Evolutionary conservation across 2,113 vertebrate species (phyloP).

Genomic region (Paramisgurnus dabryanus): DNA sequence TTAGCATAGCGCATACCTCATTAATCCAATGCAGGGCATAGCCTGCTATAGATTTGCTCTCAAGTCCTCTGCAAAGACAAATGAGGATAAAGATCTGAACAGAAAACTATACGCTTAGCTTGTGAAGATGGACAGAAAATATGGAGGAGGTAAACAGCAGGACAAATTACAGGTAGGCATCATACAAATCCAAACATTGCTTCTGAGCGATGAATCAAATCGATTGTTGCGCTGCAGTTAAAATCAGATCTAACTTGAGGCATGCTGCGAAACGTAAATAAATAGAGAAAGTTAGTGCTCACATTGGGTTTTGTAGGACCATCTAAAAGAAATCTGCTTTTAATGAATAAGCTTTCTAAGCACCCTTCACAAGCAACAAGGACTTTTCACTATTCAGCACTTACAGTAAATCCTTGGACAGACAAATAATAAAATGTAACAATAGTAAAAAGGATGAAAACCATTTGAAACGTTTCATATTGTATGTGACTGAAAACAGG

Average conservation of each 20-base stretch:
- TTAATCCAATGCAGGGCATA: constrained; percentile 22
- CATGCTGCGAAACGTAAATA: background rate
- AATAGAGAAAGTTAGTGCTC: background rate
- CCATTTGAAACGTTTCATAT: background rate
- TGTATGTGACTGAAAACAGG: no score
- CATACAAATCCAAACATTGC: background rate
- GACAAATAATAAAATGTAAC: background rate
- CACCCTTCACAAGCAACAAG: background rate
- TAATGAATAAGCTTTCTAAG: background rate
- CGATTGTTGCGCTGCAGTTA: background rate
- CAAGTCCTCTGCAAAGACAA: constrained; percentile 15
- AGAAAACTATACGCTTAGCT: constrained; percentile 3
- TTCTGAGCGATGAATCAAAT: background rate
- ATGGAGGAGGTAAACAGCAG: background rate
- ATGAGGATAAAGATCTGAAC: constrained; percentile 13
- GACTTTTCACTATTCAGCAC: background rate
- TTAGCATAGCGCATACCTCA: constrained; percentile 23
- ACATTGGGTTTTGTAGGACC: background rate
- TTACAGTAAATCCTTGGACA: no score
- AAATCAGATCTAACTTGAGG: background rate
- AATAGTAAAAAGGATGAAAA: background rate
- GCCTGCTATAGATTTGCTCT: constrained; percentile 35
- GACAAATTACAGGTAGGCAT: background rate
- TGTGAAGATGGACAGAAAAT: constrained; percentile 2
- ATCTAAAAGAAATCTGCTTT: background rate